Evolutionary conservation across 2,888 invertebrate genomes (phyloP), one percentile per base, ranked within the genome.

Genomic region (Parnassius smintheus): DNA sequence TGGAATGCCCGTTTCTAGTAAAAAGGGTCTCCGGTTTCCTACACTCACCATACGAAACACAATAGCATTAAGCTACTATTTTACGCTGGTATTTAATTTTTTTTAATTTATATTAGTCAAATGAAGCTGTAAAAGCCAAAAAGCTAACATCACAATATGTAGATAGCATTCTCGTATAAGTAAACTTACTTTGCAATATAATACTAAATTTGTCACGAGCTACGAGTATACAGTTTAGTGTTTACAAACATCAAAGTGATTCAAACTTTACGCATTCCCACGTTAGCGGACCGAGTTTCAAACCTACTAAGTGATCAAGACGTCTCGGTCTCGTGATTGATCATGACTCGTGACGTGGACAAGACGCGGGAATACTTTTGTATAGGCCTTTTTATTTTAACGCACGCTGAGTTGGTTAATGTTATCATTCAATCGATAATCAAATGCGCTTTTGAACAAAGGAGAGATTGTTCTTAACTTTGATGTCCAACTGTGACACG

Each of bases 301-400:
- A 69, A 69, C 65, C 60, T 61, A 59, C 65, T 22, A 65, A 46
- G 78, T 79, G 82, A 87, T 87, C 86, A 85, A 85, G 83, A 83
- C 83, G 82, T 82, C 78, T 81, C 81, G 83, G 82, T 82, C 78
- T 80, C 82, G 77, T 86, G 87, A 88, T 89, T 85, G 87, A 88
- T 89, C 80, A 83, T 83, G 80, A 83, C 85, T 85, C 82, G 81
- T 83, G 72, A 68, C 66, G 72, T 67, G 69, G 69, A 68, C 73
- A 72, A 65, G 69, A 68, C 66, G 61, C 46, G 72, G 72, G 78
- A 81, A 80, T 77, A 75, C 73, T 77, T 74, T 80, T 83, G 78
- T 84, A 86, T 84, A 73, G 76, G 68, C 73, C 68, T 73, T 72
- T 73, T 76, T 74, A 64, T 70, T 67, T 48, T 72, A 70, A 75